Evolutionary conservation across 2,113 vertebrate genomes (phyloP).

Genomic region (Alouatta palliata): DNA sequence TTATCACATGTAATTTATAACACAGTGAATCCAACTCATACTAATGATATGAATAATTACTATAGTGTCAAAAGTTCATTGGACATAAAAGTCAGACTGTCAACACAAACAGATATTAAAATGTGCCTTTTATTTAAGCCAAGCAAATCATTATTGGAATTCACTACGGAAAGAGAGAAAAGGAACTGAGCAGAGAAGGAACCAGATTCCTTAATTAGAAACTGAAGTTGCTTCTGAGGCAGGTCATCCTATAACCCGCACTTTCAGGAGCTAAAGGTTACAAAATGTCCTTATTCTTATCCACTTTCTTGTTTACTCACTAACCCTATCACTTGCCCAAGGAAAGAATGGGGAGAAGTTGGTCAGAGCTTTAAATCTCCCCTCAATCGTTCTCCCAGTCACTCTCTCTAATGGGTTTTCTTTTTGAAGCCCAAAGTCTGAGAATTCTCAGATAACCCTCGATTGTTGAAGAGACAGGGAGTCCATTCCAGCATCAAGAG

Average conservation of each 20-base stretch:
- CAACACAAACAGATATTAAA: slow-evolving; percentile 37
- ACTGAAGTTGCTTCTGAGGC: not conserved
- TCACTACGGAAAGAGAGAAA: not conserved
- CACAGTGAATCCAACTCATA: slow-evolving; percentile 48
- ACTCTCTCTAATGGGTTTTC: not conserved
- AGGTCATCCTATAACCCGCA: not conserved
- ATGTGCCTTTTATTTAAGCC: slow-evolving; percentile 32
- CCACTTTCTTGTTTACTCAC: not conserved
- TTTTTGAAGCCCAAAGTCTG: not conserved
- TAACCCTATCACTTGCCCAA: not conserved
- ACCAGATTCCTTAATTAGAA: not conserved
- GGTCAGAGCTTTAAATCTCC: not conserved
- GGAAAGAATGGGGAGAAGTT: not conserved
- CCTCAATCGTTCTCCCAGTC: not conserved
- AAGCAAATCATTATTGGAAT: slow-evolving; percentile 11
- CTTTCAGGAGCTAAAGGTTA: not conserved
- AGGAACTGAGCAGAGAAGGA: not conserved
- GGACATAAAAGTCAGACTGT: slow-evolving; percentile 42
- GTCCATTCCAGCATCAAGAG: not conserved
- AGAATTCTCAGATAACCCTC: not conserved
- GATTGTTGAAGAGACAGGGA: not conserved
- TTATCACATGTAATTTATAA: slow-evolving; percentile 51
- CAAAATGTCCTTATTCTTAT: not conserved
- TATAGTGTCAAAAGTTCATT: slow-evolving; percentile 51
- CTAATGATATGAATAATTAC: slow-evolving; percentile 54